Evolutionary conservation across 2,888 invertebrate species (phyloP), one percentile per base, ranked within the genome.

Genomic region (Pterobdella sp.): DNA sequence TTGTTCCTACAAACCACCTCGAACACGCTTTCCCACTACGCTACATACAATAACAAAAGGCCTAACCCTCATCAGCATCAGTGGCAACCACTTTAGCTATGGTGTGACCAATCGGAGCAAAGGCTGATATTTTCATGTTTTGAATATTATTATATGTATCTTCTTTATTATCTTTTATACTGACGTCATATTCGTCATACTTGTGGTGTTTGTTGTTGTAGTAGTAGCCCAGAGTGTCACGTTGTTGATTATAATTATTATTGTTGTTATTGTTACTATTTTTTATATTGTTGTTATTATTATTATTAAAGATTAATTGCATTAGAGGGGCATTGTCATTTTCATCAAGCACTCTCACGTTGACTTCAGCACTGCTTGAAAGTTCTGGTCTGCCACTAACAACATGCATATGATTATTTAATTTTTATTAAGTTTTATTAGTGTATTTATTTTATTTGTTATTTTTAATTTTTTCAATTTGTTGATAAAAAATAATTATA

Each of bases 301-400:
- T 56, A n/a, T 56, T 22, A n/a, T 56, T 56, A 26, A 56, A 7
- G 60, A 4, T n/a, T 4, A 56, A 3, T 4, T 4, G 1, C 68
- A 73, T 66, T 22, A 37, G 3, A 29, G 74, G 74, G 10, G 32
- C 1, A 36, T 74, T 72, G 65, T 74, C 74, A 49, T 74, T 74
- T 10, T 52, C 68, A 42, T 74, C 74, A 0, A 36, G n/a, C 34
- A 74, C 42, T 31, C 29, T 49, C 2, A 74, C 64, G 7, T 22
- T 34, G 42, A 72, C 72, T 4, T 74, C 72, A 26, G 10, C 36
- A n/a, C 18, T 60, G 18, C 72, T 68, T 37, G 64, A 32, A 26
- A 72, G 72, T 4, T 37, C 34, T 0, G 63, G 63, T 32, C 35
- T 10, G 26, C 63, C 68, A 22, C 67, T 56, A 26, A 42, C 7